These are phyloP conservation scores for Phaonia tiefii DNA, from an alignment of 2,888 invertebrate species.

Conservation along the genomic window DNA sequence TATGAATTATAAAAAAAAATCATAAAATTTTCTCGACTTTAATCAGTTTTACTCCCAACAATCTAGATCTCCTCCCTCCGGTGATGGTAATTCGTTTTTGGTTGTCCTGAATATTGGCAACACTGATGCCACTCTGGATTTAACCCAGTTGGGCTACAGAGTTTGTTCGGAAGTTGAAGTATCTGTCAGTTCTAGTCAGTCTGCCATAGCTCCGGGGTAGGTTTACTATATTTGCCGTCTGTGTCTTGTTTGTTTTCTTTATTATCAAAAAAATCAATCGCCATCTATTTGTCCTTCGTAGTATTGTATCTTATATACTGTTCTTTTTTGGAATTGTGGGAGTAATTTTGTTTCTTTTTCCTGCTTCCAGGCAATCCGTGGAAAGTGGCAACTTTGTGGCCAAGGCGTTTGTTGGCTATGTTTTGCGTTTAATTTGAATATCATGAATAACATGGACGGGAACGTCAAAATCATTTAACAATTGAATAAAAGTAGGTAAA, in stretches of 20 bases:
- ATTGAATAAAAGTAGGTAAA: neutral
- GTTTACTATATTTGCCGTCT: conserved; percentile 7
- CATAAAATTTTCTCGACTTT: too few species aligned
- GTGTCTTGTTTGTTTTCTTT: neutral
- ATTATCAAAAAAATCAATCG: too few species aligned
- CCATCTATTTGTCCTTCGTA: neutral
- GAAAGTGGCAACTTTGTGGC: conserved; percentile 57
- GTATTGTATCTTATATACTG: neutral
- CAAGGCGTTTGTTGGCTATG: conserved; percentile 68
- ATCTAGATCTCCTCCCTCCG: conserved; percentile 65
- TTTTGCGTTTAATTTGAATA: conserved; percentile 57
- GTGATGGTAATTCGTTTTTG: conserved; percentile 68
- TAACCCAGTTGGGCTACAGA: conserved; percentile 71
- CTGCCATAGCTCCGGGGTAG: conserved; percentile 69
- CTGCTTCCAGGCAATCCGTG: conserved; percentile 60
- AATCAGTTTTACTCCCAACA: too few species aligned
- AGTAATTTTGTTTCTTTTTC: neutral
- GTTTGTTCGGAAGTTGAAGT: conserved; percentile 66
- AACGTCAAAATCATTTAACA: neutral
- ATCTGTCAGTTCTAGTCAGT: conserved; percentile 70
- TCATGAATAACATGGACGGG: conserved; percentile 4
- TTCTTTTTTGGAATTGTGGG: neutral
- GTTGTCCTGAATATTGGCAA: conserved; percentile 82
- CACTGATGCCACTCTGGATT: conserved; percentile 78
- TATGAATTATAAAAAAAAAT: too few species aligned